Percentiles rank a stretch among this genome's conserved stretches.
Evolutionary conservation across 2,797 vertebrate species (phyloP).

Genomic region (Peromyscus nudipes): DNA sequence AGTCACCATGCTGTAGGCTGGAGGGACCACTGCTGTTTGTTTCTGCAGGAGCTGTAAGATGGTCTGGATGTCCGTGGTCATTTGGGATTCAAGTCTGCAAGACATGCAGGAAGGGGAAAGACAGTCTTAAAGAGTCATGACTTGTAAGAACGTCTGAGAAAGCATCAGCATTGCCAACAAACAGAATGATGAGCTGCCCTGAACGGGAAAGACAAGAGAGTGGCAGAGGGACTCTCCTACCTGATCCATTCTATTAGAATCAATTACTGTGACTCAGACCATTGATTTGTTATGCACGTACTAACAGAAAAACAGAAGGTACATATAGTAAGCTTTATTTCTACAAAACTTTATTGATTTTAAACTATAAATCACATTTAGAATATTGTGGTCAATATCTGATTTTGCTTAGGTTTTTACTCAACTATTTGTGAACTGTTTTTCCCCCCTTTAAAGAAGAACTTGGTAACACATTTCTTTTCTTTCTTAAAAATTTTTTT

Average conservation of each 20-base stretch:
- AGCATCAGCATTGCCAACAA: not conserved
- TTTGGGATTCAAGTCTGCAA: conserved; percentile 96
- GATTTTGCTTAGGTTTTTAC: conserved; percentile 34
- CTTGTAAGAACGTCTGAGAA: not conserved
- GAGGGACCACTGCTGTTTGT: conserved; percentile 93
- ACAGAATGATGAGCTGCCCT: conserved; percentile 67
- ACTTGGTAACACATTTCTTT: not conserved
- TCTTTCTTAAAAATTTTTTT: not conserved
- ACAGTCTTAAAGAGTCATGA: not conserved
- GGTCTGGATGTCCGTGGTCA: conserved; percentile 97
- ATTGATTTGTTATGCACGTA: not conserved
- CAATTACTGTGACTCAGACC: not conserved
- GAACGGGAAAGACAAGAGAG: conserved; percentile 83
- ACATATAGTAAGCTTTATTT: not conserved
- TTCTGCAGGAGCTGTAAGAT: conserved; percentile 97
- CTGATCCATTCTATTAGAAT: not conserved
- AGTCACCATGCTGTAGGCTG: conserved; percentile 96
- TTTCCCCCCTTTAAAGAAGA: not conserved
- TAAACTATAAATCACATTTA: conserved; percentile 26
- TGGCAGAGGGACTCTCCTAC: conserved; percentile 72
- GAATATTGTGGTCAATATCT: conserved; percentile 33
- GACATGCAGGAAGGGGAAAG: conserved; percentile 67
- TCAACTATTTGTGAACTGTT: conserved; percentile 25
- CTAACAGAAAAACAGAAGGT: conserved; percentile 36
- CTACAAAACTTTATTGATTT: conserved; percentile 47